Base-by-base conservation (phyloP, 2,113 vertebrate species). In the sheep (Ovis aries) region DNA sequence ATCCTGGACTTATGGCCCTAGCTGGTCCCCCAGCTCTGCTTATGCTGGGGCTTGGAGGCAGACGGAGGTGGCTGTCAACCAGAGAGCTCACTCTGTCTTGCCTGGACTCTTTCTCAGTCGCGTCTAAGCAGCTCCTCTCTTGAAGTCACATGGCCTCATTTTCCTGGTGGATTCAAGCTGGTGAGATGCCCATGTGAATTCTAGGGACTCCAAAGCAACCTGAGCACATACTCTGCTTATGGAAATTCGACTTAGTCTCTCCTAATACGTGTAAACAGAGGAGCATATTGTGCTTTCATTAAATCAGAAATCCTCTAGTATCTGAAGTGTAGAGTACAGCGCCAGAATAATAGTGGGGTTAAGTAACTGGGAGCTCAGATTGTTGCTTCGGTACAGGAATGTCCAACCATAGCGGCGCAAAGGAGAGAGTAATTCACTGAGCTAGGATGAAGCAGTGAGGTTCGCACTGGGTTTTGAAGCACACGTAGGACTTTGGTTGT, bases 311-410 rank as follows among this genome's bases (percentile, higher is more conserved):
- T 4, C 3, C 40, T 33, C 71, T 48, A 6, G 21, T 15, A 31
- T 25, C 11, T 53, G 83, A 45, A 10, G 52, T 13, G 16, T 33
- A 13, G 55, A 80, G 16, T 17, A 36, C 21, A 57, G 52, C 6
- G 5, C 17, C 14, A 36, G 52, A 5, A 9, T 45, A 57, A 43
- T 0, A 0, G 11, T 31, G 27, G 36, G 57, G 19, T 23, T 71
- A 19, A 10, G 1, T 40, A 29, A 36, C 0, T 23, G 33, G 36
- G 6, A 52, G 9, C 29, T 89, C 52, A 40, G 40, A 80, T 60
- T 0, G 5, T 29, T 36, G 45, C 19, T 21, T 17, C 29, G 27
- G 0, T 57, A 2, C 33, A 81, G 67, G 80, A 33, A 17, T 36
- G 45, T 10, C 64, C 80, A 55, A 27, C 12, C 5, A 1, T 0